These are phyloP conservation scores for Lysiphlebus fabarum DNA, from an alignment of 1,140 invertebrate species.

Conservation along the genomic window DNA sequence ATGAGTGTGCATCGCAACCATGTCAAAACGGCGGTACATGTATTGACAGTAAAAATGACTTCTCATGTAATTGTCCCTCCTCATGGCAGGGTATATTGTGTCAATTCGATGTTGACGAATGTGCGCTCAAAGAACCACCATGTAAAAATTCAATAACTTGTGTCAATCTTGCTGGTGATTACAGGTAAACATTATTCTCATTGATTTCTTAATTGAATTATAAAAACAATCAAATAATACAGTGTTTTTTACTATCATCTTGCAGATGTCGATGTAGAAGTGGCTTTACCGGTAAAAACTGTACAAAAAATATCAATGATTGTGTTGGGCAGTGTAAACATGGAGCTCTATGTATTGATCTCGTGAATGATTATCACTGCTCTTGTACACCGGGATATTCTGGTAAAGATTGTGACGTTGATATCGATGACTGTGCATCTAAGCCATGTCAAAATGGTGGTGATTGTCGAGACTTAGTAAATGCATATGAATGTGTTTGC, in stretches of 20 bases:
- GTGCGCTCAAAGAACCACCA: slow-evolving; percentile 56
- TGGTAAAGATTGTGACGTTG: slow-evolving; percentile 67
- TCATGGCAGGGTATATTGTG: slow-evolving; percentile 81
- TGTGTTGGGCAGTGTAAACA: slow-evolving; percentile 85
- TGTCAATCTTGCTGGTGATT: slow-evolving; percentile 77
- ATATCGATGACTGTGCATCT: slow-evolving; percentile 71
- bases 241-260: slow-evolving; percentile 30
- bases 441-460: slow-evolving; percentile 82
- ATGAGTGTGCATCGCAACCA: slow-evolving; percentile 79
- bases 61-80: slow-evolving; percentile 72
- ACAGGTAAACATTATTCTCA: slow-evolving; percentile 51
- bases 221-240: not conserved
- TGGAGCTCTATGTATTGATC: slow-evolving; percentile 81
- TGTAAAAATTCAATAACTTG: slow-evolving; percentile 82
- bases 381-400: slow-evolving; percentile 78
- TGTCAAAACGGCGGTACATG: slow-evolving; percentile 88
- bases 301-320: slow-evolving; percentile 84
- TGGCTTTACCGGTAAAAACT: slow-evolving; percentile 85
- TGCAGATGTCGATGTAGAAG: slow-evolving; percentile 75
- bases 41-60: slow-evolving; percentile 70
- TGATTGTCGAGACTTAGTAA: slow-evolving; percentile 77
- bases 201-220: slow-evolving; percentile 13
- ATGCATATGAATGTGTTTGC: slow-evolving; percentile 79
- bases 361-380: slow-evolving; percentile 79
- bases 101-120: slow-evolving; percentile 65